phyloP scores from a whole-genome alignment of 2,888 invertebrate species.

The Dilophus febrilis region DNA sequence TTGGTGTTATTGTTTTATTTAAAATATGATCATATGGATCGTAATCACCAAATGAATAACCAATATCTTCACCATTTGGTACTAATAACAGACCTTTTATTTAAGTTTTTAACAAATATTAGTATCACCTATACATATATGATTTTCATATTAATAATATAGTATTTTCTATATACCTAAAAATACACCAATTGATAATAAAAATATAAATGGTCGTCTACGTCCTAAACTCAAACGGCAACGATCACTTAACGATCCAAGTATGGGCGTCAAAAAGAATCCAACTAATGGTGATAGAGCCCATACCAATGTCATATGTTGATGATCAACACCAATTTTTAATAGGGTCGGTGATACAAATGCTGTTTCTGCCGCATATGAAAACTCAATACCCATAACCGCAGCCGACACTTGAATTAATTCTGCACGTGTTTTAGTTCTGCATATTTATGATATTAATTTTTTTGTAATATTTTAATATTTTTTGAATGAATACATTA shows the following conservation, averaged over 20 bases:
- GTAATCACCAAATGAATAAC: constrained; percentile 62
- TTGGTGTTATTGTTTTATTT: constrained; percentile 12
- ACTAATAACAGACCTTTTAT: constrained; percentile 64
- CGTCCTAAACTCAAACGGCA: constrained; percentile 68
- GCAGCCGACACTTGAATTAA: constrained; percentile 79
- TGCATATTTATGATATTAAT: too few species aligned
- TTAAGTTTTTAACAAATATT: too few species aligned
- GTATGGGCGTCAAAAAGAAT: constrained; percentile 81
- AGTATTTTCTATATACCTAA: constrained; percentile 41
- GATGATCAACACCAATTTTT: constrained; percentile 81
- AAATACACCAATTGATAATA: constrained; percentile 77
- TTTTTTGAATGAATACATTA: too few species aligned
- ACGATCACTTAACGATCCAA: constrained; percentile 84
- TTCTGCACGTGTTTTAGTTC: constrained; percentile 62
- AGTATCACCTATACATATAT: too few species aligned
- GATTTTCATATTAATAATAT: neutral
- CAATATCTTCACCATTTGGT: constrained; percentile 78
- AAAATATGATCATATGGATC: constrained; percentile 21
- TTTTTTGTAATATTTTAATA: too few species aligned
- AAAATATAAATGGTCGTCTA: constrained; percentile 77
- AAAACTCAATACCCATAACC: constrained; percentile 95
- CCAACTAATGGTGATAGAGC: constrained; percentile 86
- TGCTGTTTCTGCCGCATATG: constrained; percentile 93
- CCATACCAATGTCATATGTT: constrained; percentile 92
- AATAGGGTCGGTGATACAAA: constrained; percentile 89